A percentile compares a stretch with the other conserved stretches of the same genome.
These are phyloP conservation scores for Subacronicta megacephala DNA, from an alignment of 2,888 invertebrate genomes.

Conservation along the genomic window DNA sequence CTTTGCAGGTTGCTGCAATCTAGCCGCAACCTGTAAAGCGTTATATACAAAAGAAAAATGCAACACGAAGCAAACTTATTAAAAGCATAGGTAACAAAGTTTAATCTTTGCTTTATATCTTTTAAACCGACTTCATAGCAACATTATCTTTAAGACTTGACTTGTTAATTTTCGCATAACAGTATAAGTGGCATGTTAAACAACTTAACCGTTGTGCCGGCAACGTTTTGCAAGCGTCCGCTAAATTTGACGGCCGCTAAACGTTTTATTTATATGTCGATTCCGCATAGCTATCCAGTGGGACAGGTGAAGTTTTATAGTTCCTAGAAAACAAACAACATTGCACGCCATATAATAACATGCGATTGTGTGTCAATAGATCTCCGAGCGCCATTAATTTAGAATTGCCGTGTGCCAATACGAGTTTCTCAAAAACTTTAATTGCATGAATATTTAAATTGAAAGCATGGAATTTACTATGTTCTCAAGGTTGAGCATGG, in stretches of 20 bases:
- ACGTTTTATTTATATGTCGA: slow-evolving; percentile 69
- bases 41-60: background rate
- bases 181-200: slow-evolving; percentile 75
- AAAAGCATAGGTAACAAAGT: background rate
- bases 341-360: slow-evolving; percentile 30
- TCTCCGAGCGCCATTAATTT: slow-evolving; percentile 32
- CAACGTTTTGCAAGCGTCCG: slow-evolving; percentile 74
- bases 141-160: slow-evolving; percentile 28
- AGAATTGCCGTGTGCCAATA: slow-evolving; percentile 44
- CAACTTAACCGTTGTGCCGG: slow-evolving; percentile 71
- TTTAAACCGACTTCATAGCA: slow-evolving; percentile 31
- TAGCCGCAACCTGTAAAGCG: background rate
- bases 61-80: background rate
- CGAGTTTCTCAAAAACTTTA: slow-evolving; percentile 32
- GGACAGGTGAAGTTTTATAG: slow-evolving; percentile 30
- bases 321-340: slow-evolving; percentile 22
- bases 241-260: slow-evolving; percentile 76
- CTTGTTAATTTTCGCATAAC: slow-evolving; percentile 72
- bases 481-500: slow-evolving; percentile 52
- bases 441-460: slow-evolving; percentile 44
- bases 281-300: slow-evolving; percentile 65
- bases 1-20: too few relatives aligned
- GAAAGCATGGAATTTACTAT: slow-evolving; percentile 46
- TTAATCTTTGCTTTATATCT: slow-evolving; percentile 18
- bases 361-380: slow-evolving; percentile 32